These are phyloP conservation scores for Acanthosoma haemorrhoidale DNA, from an alignment of 2,888 invertebrate species.

Conservation along the genomic window DNA sequence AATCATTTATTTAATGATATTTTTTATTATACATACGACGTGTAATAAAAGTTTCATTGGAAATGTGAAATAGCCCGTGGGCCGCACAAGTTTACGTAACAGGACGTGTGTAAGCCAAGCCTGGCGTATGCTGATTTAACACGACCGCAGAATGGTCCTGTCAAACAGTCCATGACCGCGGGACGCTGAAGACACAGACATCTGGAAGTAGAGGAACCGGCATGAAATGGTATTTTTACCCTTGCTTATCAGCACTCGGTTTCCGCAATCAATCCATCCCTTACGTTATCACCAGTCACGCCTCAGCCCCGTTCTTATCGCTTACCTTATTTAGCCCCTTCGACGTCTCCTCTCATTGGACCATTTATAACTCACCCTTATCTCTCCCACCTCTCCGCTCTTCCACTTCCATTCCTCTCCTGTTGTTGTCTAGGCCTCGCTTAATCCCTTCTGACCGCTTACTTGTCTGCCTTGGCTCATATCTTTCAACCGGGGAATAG, in stretches of 20 bases:
- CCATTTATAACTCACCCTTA: slow-evolving; percentile 12
- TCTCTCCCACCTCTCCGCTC: background rate
- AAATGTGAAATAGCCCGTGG: too few species aligned
- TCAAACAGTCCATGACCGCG: too few species aligned
- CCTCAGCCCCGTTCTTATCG: background rate
- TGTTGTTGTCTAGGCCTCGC: too few species aligned
- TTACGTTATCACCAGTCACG: background rate
- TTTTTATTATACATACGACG: too few species aligned
- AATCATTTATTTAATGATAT: too few species aligned
- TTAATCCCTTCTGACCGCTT: background rate
- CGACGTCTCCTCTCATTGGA: slow-evolving; percentile 12
- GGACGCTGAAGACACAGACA: background rate
- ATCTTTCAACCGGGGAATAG: too few species aligned
- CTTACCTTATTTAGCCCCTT: slow-evolving; percentile 12
- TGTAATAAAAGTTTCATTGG: too few species aligned
- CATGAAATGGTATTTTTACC: background rate
- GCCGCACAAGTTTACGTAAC: too few species aligned
- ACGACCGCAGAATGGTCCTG: too few species aligned
- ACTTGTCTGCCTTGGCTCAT: background rate
- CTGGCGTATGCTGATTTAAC: too few species aligned
- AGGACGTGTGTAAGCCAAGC: too few species aligned
- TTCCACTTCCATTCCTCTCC: background rate
- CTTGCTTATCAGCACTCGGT: background rate
- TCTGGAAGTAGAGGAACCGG: background rate
- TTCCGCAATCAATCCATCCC: slow-evolving; percentile 12